phyloP scores from a whole-genome alignment of 2,888 invertebrate species.

The Leucophenga montana region DNA sequence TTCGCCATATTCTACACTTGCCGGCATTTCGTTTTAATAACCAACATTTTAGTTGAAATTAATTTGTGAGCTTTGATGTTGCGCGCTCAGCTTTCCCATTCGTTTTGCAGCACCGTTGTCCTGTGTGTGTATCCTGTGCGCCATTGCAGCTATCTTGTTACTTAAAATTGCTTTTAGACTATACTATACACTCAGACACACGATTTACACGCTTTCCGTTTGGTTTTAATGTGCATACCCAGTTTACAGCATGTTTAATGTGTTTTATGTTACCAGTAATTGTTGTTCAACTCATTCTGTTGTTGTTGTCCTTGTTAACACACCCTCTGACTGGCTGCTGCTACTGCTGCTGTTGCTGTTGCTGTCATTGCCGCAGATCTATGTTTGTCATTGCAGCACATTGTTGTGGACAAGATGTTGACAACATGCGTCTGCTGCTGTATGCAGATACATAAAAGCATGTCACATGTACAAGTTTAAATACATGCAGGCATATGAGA shows the following conservation, averaged over 20 bases:
- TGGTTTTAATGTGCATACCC: constrained; percentile 18
- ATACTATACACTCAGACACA: not conserved
- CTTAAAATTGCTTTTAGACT: constrained; percentile 9
- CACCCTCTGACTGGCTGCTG: not conserved
- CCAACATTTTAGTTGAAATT: not conserved
- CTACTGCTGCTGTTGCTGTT: constrained; percentile 18
- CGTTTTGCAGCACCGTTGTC: no score
- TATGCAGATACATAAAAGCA: constrained; percentile 29
- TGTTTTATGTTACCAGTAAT: constrained; percentile 49
- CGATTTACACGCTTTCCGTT: not conserved
- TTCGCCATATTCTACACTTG: no score
- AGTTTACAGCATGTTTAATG: constrained; percentile 56
- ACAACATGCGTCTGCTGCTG: constrained; percentile 42
- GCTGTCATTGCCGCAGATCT: constrained; percentile 14
- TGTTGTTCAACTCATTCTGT: constrained; percentile 10
- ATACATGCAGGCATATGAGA: constrained; percentile 29
- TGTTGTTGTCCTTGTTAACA: constrained; percentile 33
- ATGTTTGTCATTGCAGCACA: constrained; percentile 18
- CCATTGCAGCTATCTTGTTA: constrained; percentile 9
- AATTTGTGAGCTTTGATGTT: not conserved
- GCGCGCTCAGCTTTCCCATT: not conserved
- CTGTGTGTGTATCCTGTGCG: no score
- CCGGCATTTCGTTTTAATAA: not conserved
- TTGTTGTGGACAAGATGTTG: constrained; percentile 49
- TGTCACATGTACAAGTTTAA: constrained; percentile 35